Evolutionary conservation across 2,797 vertebrate species (phyloP).

Genomic region (Chrosomus eos): DNA sequence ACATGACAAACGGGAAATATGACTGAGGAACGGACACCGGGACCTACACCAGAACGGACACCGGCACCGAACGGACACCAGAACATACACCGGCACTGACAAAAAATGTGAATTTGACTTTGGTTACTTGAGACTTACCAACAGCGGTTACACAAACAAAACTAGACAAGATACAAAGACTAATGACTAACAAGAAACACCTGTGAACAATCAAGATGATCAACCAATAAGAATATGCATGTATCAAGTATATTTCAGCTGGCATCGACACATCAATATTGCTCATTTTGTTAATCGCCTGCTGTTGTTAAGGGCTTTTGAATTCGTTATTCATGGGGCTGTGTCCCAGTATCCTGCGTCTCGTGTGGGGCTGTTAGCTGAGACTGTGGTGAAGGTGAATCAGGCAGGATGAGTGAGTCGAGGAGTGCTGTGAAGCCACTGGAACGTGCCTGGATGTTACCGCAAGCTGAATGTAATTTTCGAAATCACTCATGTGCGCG

Average conservation of each 20-base stretch:
- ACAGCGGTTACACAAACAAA: too few species aligned
- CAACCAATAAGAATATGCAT: not conserved
- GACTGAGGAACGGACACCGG: too few species aligned
- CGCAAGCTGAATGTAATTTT: conserved; percentile 51
- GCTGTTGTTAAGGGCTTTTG: conserved; percentile 4
- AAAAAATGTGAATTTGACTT: too few species aligned
- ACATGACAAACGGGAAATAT: too few species aligned
- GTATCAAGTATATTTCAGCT: conserved; percentile 15
- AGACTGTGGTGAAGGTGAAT: conserved; percentile 24
- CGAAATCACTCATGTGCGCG: conserved; percentile 51
- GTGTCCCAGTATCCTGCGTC: conserved; percentile 4
- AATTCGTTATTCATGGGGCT: conserved; percentile 3
- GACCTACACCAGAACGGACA: too few species aligned
- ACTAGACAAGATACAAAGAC: too few species aligned
- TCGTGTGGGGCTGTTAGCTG: conserved; percentile 13
- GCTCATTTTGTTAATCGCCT: not conserved
- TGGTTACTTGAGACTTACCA: too few species aligned
- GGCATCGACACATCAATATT: conserved; percentile 2
- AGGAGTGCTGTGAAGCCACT: conserved; percentile 23
- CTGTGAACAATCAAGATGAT: too few species aligned
- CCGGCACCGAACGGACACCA: too few species aligned
- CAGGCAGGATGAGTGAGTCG: conserved; percentile 28
- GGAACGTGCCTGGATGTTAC: conserved; percentile 41
- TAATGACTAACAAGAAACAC: too few species aligned
- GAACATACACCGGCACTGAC: too few species aligned